Percentiles rank a stretch among this genome's conserved stretches.
Conservation (phyloP, 1,140 invertebrate species). For the Eupristina koningsbergeri region DNA sequence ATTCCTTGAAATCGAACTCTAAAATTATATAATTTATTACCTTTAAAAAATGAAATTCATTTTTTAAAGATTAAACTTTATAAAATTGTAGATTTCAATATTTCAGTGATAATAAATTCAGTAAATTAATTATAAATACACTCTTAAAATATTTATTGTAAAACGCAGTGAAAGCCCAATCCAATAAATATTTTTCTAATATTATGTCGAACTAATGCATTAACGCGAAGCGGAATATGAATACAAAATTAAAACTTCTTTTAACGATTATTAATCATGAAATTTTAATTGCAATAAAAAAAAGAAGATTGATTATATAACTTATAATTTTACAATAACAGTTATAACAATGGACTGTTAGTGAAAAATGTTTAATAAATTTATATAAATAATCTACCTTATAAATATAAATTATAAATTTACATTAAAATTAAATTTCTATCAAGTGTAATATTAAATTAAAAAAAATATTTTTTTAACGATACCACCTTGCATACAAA, state of each 20-base stretch:
- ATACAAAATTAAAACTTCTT: conserved; percentile 9
- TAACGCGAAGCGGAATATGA: neutral
- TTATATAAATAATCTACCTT: no score
- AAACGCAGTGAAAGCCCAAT: neutral
- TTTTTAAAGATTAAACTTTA: neutral
- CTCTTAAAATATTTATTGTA: neutral
- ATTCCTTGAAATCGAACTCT: neutral
- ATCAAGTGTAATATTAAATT: no score
- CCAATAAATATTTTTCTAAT: neutral
- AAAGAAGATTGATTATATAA: no score
- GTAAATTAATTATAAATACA: neutral
- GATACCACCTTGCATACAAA: neutral
- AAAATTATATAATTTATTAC: neutral
- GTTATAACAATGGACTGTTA: no score
- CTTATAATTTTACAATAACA: no score
- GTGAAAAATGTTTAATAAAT: no score
- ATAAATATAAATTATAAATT: no score
- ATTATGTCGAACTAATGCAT: neutral
- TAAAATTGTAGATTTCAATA: neutral
- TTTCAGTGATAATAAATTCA: neutral
- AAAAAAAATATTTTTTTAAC: no score
- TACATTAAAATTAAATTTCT: no score
- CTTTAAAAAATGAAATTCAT: neutral
- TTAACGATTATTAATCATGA: neutral
- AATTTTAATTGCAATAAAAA: neutral